Evolutionary conservation across 2,888 invertebrate genomes (phyloP).

Genomic region (Caenorhabditis sp.): DNA sequence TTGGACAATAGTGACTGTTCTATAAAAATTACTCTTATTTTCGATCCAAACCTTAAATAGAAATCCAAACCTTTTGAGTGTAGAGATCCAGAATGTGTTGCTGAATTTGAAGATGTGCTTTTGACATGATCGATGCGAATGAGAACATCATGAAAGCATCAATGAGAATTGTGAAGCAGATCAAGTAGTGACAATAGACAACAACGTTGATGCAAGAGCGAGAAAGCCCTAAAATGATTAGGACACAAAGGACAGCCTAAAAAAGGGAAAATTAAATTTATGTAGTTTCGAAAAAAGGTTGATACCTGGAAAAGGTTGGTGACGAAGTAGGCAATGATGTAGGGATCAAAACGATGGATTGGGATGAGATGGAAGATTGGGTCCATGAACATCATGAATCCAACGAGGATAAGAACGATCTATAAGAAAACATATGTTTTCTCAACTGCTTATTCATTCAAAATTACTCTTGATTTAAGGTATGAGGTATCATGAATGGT

Average conservation of each 20-base stretch:
- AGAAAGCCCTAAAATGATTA: background rate
- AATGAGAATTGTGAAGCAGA: conserved; percentile 19
- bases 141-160: conserved; percentile 38
- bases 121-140: conserved; percentile 22
- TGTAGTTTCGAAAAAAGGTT: background rate
- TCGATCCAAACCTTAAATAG: background rate
- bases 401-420: conserved; percentile 12
- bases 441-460: background rate
- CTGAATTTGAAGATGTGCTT: conserved; percentile 16
- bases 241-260: background rate
- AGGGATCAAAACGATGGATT: conserved; percentile 19
- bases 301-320: conserved; percentile 27
- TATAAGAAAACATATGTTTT: background rate
- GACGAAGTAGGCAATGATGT: conserved; percentile 15
- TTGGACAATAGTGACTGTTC: conserved; percentile 17
- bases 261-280: background rate
- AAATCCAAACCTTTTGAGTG: background rate
- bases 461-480: too few species aligned
- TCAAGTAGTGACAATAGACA: conserved; percentile 16
- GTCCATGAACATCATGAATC: conserved; percentile 7
- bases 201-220: background rate
- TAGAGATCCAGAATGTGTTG: conserved; percentile 10
- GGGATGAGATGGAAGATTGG: conserved; percentile 35
- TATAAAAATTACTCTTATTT: background rate
- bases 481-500: too few species aligned